Conservation (phyloP, 2,797 vertebrate genomes). For the Nyctalus aviator region DNA sequence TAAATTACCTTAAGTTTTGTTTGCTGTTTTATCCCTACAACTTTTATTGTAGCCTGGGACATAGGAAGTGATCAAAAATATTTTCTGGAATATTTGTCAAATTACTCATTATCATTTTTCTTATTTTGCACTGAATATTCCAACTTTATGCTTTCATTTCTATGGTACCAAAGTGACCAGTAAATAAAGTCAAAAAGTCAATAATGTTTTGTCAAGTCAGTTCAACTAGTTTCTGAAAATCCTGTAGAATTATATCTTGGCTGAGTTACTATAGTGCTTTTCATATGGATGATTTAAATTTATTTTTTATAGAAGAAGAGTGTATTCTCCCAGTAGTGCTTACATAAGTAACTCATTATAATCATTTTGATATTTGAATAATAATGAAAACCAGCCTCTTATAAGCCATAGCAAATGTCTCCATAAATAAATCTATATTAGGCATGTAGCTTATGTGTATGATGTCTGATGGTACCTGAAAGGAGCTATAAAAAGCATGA, state of each 20-base stretch:
- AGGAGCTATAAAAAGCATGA: slow-evolving; percentile 43
- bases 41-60: background rate
- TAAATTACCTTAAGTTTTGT: background rate
- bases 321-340: slow-evolving; percentile 37
- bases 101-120: background rate
- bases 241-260: background rate
- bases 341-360: slow-evolving; percentile 14
- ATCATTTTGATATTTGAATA: slow-evolving; percentile 70
- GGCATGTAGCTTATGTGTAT: slow-evolving; percentile 16
- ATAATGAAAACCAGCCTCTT: slow-evolving; percentile 54
- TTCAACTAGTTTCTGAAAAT: background rate
- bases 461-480: background rate
- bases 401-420: slow-evolving; percentile 27
- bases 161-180: background rate
- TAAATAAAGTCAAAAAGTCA: background rate
- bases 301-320: slow-evolving; percentile 47
- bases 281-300: background rate
- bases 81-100: background rate
- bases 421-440: slow-evolving; percentile 66
- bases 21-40: background rate
- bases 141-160: slow-evolving; percentile 17
- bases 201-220: background rate
- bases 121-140: background rate
- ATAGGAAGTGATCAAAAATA: background rate
- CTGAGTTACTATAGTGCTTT: background rate